Evolutionary conservation across 2,797 vertebrate species (phyloP), one percentile per base, ranked within the genome.

Genomic region (Nothura maculosa): DNA sequence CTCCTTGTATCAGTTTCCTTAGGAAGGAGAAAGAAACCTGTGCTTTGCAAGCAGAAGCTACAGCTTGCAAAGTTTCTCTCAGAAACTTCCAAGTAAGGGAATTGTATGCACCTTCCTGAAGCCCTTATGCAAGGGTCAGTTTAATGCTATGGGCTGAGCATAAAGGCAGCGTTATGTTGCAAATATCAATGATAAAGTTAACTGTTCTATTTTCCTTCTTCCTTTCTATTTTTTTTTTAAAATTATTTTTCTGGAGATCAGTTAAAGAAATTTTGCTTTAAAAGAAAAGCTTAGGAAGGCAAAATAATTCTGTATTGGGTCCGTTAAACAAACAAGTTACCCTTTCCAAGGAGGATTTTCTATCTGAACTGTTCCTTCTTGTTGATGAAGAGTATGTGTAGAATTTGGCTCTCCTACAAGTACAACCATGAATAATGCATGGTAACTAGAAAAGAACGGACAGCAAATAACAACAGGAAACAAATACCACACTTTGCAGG

Each of bases 371-470:
- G 73, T 70, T 92, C 57, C 76, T 43, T 92, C 83, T 87, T 79
- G 79, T 57, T 96, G 93, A 93, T 91, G 93, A 96, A 93, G 85
- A 92, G 76, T 94, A 81, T 94, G 86, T 92, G 86, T 83, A 93
- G 90, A 93, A 89, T 95, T 94, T 92, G 93, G 92, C 95, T 94
- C 52, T 92, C 74, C 87, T 93, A 70, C 94, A 94, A 95, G 74
- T 89, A 94, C 90, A 93, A 36, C 73, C 57, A 94, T 96, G 96
- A 96, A 96, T 96, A 96, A 96, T 96, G 80, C 92, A 96, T 95
- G 36, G 30, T 84, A 85, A 96, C 85, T 92, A 93, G 82, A 88
- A 96, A 89, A 89, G 90, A 92, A 93, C 4, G 80, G 94, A 94
- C 94, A 95, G 92, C 84, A 94, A 95, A 95, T 95, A 96, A 95